Base-by-base conservation (phyloP, 2,888 invertebrate genomes). In the Seira sanloemensis region DNA sequence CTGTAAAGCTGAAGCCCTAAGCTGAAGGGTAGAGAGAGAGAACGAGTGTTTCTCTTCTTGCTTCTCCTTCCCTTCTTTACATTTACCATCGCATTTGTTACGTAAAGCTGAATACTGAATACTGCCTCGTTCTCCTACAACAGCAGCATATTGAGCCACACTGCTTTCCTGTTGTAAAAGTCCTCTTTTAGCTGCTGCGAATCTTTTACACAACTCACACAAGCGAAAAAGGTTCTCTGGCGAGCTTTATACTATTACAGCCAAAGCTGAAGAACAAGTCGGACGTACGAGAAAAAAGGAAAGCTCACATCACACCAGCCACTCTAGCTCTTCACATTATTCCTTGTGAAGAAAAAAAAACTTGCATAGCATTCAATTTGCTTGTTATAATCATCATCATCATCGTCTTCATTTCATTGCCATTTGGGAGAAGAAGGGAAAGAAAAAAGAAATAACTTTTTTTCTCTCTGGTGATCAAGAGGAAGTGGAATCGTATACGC, bases 241-340 rank as follows among this genome's bases (percentile, higher is more conserved):
- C 54, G 19, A 68, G 26, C 23, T 68, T 1, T 1, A 1, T 69
- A 68, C 76, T 78, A 78, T 72, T 75, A 84, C 75, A 84, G 76
- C 78, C 58, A 84, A 84, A 78, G 84, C 84, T 79, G 73, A 72
- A 84, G 84, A 78, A 75, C 84, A 84, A 84, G 84, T 78, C 84
- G 84, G 84, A 84, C 84, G 84, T 79, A 79, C 78, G 84, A 58
- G 50, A 50, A 62, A 79, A 79, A 84, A 84, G 84, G 78, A 84
- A 84, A 84, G 84, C 84, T 82, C 82, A 68, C 50, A 66, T 66
- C 72, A 54, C 24, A 68, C 25, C 21, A 58, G 58, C 16, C 7
- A 71, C 71, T 50, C 50, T 50, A 50, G 16, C 50, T 7, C 25
- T 25, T 46, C 26, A 23, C 26, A 58, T 71, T 50, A 50, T 68